phyloP scores from a whole-genome alignment of 2,113 vertebrate species.

The Neodon shergylaensis region DNA sequence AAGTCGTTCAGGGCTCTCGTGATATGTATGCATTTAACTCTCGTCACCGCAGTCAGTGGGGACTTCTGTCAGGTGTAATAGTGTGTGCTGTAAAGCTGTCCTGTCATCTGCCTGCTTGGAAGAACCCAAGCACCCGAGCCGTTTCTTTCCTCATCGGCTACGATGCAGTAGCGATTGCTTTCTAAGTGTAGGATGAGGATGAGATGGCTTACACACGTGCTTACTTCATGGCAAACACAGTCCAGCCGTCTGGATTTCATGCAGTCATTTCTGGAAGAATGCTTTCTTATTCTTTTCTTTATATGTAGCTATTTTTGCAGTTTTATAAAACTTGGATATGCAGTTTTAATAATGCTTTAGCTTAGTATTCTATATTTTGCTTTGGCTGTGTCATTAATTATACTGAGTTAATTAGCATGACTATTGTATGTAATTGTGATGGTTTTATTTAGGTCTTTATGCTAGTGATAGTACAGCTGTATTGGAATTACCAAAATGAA shows the following conservation, averaged over 20 bases:
- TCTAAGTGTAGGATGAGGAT: conserved; percentile 32
- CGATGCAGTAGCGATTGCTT: not conserved
- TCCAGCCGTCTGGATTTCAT: conserved; percentile 17
- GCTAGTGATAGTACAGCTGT: not conserved
- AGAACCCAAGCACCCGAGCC: not conserved
- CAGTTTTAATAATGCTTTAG: not conserved
- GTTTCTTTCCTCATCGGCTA: not conserved
- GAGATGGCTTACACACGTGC: conserved; percentile 7
- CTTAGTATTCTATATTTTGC: not conserved
- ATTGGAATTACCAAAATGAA: conserved; percentile 29
- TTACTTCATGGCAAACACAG: conserved; percentile 5
- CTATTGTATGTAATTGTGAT: not conserved
- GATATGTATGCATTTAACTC: conserved; percentile 25
- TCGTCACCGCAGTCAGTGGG: not conserved
- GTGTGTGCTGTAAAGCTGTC: not conserved
- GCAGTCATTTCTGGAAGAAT: not conserved
- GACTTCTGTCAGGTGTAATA: not conserved
- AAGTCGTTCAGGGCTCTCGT: not conserved
- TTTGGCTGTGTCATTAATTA: conserved; percentile 29
- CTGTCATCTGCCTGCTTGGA: not conserved
- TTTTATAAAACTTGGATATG: not conserved
- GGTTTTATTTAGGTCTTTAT: conserved; percentile 10
- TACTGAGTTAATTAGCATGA: not conserved
- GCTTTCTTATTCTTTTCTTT: conserved; percentile 41
- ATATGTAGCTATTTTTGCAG: not conserved